Percentiles rank a stretch among this genome's conserved stretches.
These are phyloP conservation scores for Aldabrachelys gigantea DNA, from an alignment of 2,113 vertebrate genomes.

Conservation along the genomic window DNA sequence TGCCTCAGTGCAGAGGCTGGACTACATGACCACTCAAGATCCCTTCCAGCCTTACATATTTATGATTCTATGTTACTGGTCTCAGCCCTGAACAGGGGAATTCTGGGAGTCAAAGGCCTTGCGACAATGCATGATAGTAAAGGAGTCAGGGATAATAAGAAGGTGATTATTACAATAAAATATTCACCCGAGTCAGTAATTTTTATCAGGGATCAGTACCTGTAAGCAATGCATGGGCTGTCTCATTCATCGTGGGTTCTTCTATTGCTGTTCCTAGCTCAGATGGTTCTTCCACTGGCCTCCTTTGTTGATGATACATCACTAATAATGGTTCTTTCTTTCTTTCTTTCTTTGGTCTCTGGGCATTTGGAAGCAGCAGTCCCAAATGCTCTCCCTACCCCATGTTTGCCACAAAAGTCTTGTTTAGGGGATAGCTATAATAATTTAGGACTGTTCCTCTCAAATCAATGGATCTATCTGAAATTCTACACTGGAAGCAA, in stretches of 20 bases:
- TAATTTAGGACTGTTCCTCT: conserved; percentile 2
- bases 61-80: neutral
- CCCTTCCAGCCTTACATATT: neutral
- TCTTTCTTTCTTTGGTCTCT: neutral
- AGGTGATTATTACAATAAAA: neutral
- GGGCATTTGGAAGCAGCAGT: conserved; percentile 4
- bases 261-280: neutral
- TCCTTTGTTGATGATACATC: neutral
- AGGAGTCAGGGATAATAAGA: neutral
- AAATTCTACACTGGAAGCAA: conserved; percentile 48
- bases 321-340: neutral
- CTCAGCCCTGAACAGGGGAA: neutral
- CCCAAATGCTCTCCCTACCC: neutral
- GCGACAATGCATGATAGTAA: neutral
- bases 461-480: conserved; percentile 50
- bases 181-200: neutral
- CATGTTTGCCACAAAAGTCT: neutral
- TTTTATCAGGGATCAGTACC: neutral
- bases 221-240: neutral
- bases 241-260: conserved; percentile 14
- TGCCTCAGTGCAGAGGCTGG: neutral
- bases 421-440: neutral
- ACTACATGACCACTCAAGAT: neutral
- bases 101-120: neutral
- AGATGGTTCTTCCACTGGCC: conserved; percentile 13